Evolutionary conservation across 2,888 invertebrate species (phyloP).

Genomic region (Trissolcus japonicus): DNA sequence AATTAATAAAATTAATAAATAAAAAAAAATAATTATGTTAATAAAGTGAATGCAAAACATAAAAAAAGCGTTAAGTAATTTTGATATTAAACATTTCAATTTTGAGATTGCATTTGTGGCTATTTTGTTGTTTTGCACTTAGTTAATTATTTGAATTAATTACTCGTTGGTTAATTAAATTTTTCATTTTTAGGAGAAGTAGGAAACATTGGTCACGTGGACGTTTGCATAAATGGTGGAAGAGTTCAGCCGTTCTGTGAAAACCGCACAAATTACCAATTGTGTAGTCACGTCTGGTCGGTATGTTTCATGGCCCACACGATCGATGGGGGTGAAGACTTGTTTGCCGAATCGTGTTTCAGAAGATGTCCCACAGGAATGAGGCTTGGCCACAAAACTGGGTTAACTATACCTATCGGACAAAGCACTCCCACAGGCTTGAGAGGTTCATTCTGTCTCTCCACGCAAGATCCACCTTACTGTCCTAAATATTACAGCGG

Average conservation of each 20-base stretch:
- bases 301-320: slow-evolving; percentile 89
- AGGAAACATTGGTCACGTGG: slow-evolving; percentile 85
- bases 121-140: not conserved
- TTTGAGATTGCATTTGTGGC: too few species aligned
- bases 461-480: slow-evolving; percentile 82
- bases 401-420: slow-evolving; percentile 82
- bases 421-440: slow-evolving; percentile 85
- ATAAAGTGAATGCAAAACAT: too few species aligned
- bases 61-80: not conserved
- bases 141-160: not conserved
- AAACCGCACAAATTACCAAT: slow-evolving; percentile 82
- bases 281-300: slow-evolving; percentile 89
- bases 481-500: slow-evolving; percentile 79
- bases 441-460: slow-evolving; percentile 84
- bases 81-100: not conserved
- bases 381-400: slow-evolving; percentile 78
- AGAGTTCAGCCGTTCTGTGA: slow-evolving; percentile 85
- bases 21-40: too few species aligned
- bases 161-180: slow-evolving; percentile 6
- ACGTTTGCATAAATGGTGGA: slow-evolving; percentile 90
- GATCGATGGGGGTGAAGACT: slow-evolving; percentile 78
- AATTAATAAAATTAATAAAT: too few species aligned
- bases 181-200: slow-evolving; percentile 76
- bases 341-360: slow-evolving; percentile 84
- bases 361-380: slow-evolving; percentile 84